Percentiles rank a stretch among this genome's conserved stretches.
phyloP scores from a whole-genome alignment of 2,797 vertebrate species.

The Rhadinocentrus ornatus region DNA sequence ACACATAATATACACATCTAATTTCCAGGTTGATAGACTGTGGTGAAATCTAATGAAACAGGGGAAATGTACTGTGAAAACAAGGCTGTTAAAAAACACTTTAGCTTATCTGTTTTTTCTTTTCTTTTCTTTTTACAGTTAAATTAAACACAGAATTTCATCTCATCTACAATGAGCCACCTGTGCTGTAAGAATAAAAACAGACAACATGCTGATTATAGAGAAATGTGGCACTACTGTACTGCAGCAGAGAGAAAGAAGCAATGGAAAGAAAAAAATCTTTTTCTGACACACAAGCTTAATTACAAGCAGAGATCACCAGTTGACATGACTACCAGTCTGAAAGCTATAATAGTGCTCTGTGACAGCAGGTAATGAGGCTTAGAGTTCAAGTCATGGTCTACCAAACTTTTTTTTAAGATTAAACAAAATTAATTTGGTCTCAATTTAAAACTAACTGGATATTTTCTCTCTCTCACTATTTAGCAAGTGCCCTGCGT shows the following conservation, averaged over 20 bases:
- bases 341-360: slow-evolving; percentile 27
- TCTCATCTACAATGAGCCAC: slow-evolving; percentile 39
- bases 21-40: slow-evolving; percentile 30
- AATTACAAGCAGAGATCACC: slow-evolving; percentile 51
- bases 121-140: slow-evolving; percentile 22
- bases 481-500: slow-evolving; percentile 43
- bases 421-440: slow-evolving; percentile 68
- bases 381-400: slow-evolving; percentile 35
- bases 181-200: slow-evolving; percentile 52
- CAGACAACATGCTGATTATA: slow-evolving; percentile 43
- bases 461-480: slow-evolving; percentile 44
- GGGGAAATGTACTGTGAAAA: slow-evolving; percentile 44
- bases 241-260: slow-evolving; percentile 30
- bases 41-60: slow-evolving; percentile 51
- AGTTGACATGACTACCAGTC: slow-evolving; percentile 37
- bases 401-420: slow-evolving; percentile 57
- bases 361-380: slow-evolving; percentile 39
- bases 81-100: slow-evolving; percentile 34
- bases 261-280: slow-evolving; percentile 23
- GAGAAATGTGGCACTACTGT: slow-evolving; percentile 52
- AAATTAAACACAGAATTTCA: slow-evolving; percentile 42
- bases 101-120: slow-evolving; percentile 30
- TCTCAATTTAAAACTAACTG: slow-evolving; percentile 62
- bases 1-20: slow-evolving; percentile 21
- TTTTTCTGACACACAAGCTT: slow-evolving; percentile 43